These are phyloP conservation scores for Platyscapa corneri DNA, from an alignment of 1,140 invertebrate species.

Conservation along the genomic window DNA sequence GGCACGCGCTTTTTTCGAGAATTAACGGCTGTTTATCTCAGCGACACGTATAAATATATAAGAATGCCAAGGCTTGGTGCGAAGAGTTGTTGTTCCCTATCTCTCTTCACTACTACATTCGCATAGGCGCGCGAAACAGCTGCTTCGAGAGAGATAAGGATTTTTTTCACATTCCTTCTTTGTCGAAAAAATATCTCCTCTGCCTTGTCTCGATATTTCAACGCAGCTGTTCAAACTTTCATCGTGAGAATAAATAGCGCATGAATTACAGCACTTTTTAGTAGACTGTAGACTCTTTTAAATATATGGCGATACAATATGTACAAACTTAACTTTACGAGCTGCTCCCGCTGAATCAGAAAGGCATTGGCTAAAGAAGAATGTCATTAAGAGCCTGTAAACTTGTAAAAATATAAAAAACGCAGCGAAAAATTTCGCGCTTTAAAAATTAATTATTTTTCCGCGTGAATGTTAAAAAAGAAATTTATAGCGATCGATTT, in stretches of 20 bases:
- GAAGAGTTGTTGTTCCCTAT: background rate
- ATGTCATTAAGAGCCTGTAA: background rate
- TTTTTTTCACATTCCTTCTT: background rate
- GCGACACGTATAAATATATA: conserved; percentile 48
- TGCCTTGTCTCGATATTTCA: conserved; percentile 39
- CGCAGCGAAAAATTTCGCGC: too few relatives aligned
- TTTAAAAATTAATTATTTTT: too few relatives aligned
- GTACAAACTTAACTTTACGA: conserved; percentile 34
- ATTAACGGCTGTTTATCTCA: conserved; percentile 52
- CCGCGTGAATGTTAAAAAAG: too few relatives aligned
- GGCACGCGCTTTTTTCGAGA: conserved; percentile 37
- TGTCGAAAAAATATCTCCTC: conserved; percentile 9
- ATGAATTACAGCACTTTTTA: conserved; percentile 32
- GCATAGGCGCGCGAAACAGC: conserved; percentile 9
- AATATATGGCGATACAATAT: conserved; percentile 18
- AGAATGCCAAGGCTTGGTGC: conserved; percentile 16
- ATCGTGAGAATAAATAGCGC: conserved; percentile 39
- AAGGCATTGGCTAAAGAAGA: conserved; percentile 1
- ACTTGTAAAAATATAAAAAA: background rate
- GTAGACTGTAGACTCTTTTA: conserved; percentile 15
- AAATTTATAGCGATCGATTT: too few relatives aligned
- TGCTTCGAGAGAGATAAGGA: conserved; percentile 40
- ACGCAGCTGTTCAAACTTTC: conserved; percentile 38
- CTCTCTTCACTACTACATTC: background rate
- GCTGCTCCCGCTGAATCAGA: background rate